A percentile compares a stretch with the other conserved stretches of the same genome.
These are phyloP conservation scores for Spodoptera frugiperda DNA, from an alignment of 1,140 invertebrate genomes.

Conservation along the genomic window DNA sequence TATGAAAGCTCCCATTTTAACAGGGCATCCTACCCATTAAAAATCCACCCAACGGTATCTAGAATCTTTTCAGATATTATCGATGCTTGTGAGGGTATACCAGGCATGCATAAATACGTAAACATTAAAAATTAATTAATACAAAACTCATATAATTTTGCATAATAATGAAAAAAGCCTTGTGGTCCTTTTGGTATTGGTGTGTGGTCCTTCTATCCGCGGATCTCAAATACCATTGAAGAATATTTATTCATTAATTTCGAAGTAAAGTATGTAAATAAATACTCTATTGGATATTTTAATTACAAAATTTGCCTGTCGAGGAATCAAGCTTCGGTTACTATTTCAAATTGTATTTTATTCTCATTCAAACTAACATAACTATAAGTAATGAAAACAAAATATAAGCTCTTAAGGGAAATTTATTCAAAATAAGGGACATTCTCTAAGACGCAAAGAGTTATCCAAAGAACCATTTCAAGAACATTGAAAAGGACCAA, in stretches of 20 bases:
- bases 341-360: no score
- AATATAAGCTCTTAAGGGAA: no score
- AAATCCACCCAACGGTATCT: neutral
- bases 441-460: no score
- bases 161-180: conserved; percentile 19
- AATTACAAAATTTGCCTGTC: no score
- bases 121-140: conserved; percentile 37
- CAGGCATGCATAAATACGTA: neutral
- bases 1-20: neutral
- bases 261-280: no score
- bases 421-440: no score
- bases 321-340: no score
- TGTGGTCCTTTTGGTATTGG: no score
- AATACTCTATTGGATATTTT: no score
- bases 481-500: neutral
- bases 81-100: neutral
- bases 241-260: neutral
- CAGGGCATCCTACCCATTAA: neutral
- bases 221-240: neutral
- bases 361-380: no score
- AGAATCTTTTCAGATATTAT: conserved; percentile 25
- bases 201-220: conserved; percentile 36
- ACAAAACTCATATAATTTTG: conserved; percentile 29
- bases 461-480: neutral
- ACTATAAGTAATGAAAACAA: no score